Evolutionary conservation across 2,113 vertebrate genomes (phyloP).

Genomic region (Upupa epops): DNA sequence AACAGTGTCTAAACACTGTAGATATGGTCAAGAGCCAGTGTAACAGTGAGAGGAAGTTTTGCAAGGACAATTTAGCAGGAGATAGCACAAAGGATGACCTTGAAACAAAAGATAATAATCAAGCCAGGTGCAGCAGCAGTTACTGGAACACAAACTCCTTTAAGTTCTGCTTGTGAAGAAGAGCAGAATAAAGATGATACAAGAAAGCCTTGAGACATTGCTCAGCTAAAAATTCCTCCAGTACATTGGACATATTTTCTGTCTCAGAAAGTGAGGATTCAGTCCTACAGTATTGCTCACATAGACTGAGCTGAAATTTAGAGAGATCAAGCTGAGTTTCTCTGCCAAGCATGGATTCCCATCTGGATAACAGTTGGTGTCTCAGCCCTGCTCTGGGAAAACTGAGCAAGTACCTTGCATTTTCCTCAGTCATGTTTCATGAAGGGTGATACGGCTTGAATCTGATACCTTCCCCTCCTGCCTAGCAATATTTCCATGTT

Average conservation of each 20-base stretch:
- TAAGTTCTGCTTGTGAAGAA: background rate
- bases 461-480: background rate
- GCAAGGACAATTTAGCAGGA: background rate
- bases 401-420: accelerated
- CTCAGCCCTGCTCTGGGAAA: background rate
- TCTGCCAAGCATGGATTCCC: background rate
- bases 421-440: background rate
- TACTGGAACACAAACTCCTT: background rate
- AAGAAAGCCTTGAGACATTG: background rate
- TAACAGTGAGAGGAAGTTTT: background rate
- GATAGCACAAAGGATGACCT: background rate
- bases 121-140: background rate
- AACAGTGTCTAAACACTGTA: background rate
- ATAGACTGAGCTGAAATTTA: background rate
- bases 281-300: background rate
- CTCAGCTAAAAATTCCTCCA: background rate
- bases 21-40: background rate
- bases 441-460: background rate
- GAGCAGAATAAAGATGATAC: background rate
- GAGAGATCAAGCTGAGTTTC: background rate
- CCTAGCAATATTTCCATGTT: background rate
- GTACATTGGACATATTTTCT: background rate
- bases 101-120: background rate
- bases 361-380: background rate
- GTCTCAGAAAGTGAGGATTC: background rate